Percentiles rank a stretch among this genome's conserved stretches.
Evolutionary conservation across 2,888 invertebrate species (phyloP).

Genomic region (Coenonympha glycerion): DNA sequence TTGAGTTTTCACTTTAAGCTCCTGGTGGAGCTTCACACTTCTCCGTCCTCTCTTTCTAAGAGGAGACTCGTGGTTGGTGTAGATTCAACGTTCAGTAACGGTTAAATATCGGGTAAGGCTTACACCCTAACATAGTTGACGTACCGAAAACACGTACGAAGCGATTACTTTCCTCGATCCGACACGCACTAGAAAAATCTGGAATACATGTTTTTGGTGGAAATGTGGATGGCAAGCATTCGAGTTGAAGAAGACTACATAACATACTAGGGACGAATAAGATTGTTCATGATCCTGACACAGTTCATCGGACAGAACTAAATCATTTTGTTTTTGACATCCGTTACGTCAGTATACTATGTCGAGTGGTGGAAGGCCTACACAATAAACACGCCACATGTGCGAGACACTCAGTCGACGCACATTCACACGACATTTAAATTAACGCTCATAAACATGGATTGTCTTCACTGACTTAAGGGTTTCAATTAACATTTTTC

Average conservation of each 20-base stretch:
- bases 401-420: not conserved
- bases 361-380: not conserved
- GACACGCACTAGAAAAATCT: too few relatives aligned
- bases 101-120: too few relatives aligned
- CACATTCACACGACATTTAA: slow-evolving; percentile 41
- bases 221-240: too few relatives aligned
- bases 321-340: slow-evolving; percentile 12
- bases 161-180: too few relatives aligned
- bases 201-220: too few relatives aligned
- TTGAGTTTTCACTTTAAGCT: too few relatives aligned
- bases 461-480: not conserved
- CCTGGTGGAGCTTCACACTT: too few relatives aligned
- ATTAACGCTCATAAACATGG: slow-evolving; percentile 20
- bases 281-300: not conserved
- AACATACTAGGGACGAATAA: not conserved
- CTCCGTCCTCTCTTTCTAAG: too few relatives aligned
- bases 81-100: too few relatives aligned
- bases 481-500: not conserved
- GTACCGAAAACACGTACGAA: too few relatives aligned
- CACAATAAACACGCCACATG: slow-evolving; percentile 17
- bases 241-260: not conserved
- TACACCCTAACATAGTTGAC: too few relatives aligned
- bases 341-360: slow-evolving; percentile 10
- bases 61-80: too few relatives aligned
- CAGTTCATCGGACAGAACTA: not conserved